Conservation (phyloP, 2,888 invertebrate genomes). For the Escarpia spicata region DNA sequence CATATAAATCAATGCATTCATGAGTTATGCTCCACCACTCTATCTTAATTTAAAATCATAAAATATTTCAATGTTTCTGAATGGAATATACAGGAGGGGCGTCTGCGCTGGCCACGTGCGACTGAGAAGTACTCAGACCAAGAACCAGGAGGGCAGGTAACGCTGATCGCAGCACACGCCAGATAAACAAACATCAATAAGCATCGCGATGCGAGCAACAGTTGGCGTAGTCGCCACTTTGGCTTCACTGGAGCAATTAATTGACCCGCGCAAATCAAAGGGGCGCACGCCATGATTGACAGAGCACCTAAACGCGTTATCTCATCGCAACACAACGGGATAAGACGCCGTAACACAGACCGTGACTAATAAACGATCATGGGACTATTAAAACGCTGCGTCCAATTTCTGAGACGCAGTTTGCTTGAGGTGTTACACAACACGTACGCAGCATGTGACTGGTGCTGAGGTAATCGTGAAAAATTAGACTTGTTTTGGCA, state of each 20-base stretch:
- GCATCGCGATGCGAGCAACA: not conserved
- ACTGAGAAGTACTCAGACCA: not conserved
- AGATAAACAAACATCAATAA: slow-evolving; percentile 16
- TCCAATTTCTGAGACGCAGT: slow-evolving; percentile 4
- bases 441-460: slow-evolving; percentile 5
- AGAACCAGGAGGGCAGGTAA: not conserved
- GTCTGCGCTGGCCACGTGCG: not conserved
- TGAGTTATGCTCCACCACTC: not conserved
- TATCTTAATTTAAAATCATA: not conserved
- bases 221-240: not conserved
- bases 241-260: not conserved
- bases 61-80: not conserved
- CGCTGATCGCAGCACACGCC: not conserved
- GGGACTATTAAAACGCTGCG: not conserved
- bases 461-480: slow-evolving; percentile 3
- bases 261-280: not conserved
- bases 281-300: not conserved
- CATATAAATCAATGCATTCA: not conserved
- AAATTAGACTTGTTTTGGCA: slow-evolving; percentile 13
- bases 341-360: not conserved
- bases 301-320: not conserved
- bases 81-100: not conserved
- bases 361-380: not conserved
- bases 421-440: not conserved
- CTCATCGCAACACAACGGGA: not conserved